Conservation (phyloP, 2,888 invertebrate genomes). For the Balanococcus diminutus region DNA sequence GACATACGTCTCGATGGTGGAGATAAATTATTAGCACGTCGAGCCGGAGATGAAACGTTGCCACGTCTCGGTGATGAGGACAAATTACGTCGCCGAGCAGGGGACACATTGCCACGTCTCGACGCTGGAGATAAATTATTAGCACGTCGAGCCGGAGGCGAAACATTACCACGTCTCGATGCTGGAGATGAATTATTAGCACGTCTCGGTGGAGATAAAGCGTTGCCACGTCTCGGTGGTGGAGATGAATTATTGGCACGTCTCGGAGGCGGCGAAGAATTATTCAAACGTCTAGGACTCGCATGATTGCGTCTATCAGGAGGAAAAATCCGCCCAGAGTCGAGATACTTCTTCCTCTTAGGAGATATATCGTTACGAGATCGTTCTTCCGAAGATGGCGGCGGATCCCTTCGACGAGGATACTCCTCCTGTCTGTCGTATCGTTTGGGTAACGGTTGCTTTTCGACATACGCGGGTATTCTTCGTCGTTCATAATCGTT, state of each 20-base stretch:
- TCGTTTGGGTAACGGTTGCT: background rate
- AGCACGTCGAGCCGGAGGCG: background rate
- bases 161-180: background rate
- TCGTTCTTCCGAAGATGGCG: background rate
- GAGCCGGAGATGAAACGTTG: background rate
- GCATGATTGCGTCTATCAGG: background rate
- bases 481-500: background rate
- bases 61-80: background rate
- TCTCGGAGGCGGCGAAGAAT: background rate
- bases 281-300: no score
- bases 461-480: background rate
- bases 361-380: background rate
- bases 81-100: background rate
- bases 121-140: no score
- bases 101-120: no score
- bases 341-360: background rate
- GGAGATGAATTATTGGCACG: background rate
- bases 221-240: background rate
- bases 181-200: no score
- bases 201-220: background rate
- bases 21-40: background rate
- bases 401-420: background rate
- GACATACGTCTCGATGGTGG: background rate
- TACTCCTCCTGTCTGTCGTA: background rate
- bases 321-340: background rate